A percentile compares a stretch with the other conserved stretches of the same genome.
These are phyloP conservation scores for Hirtodrosophila alboralis DNA, from an alignment of 2,888 invertebrate species.

Conservation along the genomic window DNA sequence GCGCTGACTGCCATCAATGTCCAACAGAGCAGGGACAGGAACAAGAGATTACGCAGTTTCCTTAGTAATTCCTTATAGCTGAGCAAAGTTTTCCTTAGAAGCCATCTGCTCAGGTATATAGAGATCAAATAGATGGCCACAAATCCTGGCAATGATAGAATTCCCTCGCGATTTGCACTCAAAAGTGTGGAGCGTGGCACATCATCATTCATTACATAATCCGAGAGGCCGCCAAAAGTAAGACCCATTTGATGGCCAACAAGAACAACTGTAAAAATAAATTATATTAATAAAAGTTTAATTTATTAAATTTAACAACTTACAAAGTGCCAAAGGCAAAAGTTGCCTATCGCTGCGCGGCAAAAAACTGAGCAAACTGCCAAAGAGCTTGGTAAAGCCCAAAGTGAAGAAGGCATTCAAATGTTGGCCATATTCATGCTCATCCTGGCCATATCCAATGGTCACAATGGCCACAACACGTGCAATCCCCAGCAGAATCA, in stretches of 20 bases:
- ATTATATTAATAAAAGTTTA: neutral
- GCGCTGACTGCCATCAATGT: constrained; percentile 85
- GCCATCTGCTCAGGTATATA: constrained; percentile 86
- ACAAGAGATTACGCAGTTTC: constrained; percentile 66
- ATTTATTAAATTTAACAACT: constrained; percentile 14
- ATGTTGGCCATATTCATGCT: constrained; percentile 97
- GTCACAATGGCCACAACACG: constrained; percentile 87
- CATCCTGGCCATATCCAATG: constrained; percentile 93
- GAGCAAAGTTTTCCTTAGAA: constrained; percentile 69
- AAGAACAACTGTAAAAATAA: constrained; percentile 84
- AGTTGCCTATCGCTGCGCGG: constrained; percentile 70
- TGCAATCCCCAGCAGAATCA: constrained; percentile 87
- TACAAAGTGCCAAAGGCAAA: constrained; percentile 83
- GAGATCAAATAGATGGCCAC: constrained; percentile 92
- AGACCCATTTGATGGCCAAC: constrained; percentile 88
- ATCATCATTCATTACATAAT: constrained; percentile 88
- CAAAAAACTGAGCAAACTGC: constrained; percentile 84
- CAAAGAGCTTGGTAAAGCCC: constrained; percentile 91
- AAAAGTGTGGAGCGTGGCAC: constrained; percentile 86
- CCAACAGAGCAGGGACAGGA: constrained; percentile 83
- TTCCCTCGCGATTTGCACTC: constrained; percentile 95
- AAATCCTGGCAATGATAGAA: constrained; percentile 94
- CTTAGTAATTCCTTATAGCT: constrained; percentile 66
- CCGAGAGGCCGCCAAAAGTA: constrained; percentile 86
- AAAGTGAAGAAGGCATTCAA: constrained; percentile 99